Evolutionary conservation across 2,113 vertebrate genomes (phyloP).

Genomic region (Pseudolaguvia tuberculata): DNA sequence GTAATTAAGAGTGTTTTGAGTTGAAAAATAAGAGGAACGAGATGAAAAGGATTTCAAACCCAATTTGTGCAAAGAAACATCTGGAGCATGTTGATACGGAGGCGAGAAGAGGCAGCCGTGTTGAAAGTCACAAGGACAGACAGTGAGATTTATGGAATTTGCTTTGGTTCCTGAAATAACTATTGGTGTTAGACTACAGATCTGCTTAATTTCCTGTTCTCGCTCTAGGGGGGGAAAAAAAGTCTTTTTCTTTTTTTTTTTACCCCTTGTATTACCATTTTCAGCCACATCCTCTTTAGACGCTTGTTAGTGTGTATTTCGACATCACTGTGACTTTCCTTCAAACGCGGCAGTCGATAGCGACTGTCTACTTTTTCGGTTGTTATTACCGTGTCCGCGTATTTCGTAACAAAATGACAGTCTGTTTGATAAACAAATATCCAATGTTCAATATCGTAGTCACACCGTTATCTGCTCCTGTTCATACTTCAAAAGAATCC

Average conservation of each 20-base stretch:
- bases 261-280: not conserved
- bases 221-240: no score
- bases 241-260: not conserved
- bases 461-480: constrained; percentile 8
- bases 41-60: not conserved
- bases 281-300: not conserved
- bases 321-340: not conserved
- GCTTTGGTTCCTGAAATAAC: constrained; percentile 22
- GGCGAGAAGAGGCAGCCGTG: constrained; percentile 1
- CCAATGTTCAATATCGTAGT: not conserved
- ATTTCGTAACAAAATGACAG: not conserved
- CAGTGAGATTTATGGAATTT: not conserved
- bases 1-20: not conserved
- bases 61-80: constrained; percentile 11
- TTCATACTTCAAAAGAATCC: constrained; percentile 7
- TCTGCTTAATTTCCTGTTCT: constrained; percentile 11
- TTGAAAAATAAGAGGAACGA: not conserved
- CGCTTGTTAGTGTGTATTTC: constrained; percentile 2
- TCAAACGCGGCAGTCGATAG: not conserved
- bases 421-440: constrained; percentile 17
- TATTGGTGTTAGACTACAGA: constrained; percentile 4
- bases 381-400: not conserved
- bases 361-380: not conserved
- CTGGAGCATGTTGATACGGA: constrained; percentile 5
- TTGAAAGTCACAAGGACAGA: constrained; percentile 3